Base-by-base conservation (phyloP, 2,113 vertebrate genomes). In the Poicephalus gulielmi region DNA sequence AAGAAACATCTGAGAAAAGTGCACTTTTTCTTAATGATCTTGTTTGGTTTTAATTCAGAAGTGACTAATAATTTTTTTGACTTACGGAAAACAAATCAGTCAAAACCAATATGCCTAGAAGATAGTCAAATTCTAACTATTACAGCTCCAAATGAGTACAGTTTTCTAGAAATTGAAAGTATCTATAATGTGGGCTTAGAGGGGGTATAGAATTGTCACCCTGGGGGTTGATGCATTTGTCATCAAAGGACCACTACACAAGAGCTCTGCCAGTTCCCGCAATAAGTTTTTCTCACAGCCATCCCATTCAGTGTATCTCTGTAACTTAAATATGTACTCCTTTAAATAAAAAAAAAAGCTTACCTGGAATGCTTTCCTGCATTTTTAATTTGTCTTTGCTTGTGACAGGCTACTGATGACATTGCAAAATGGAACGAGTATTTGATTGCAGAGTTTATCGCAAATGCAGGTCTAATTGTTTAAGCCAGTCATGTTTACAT, bases 401-500 rank as follows among this genome's bases (percentile, higher is more conserved):
- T 39, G 1, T 95, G 66, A 92, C 39, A 92, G 88, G 74, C 92
- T 94, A 55, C 69, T 91, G 91, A 93, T 94, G 76, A 88, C 80
- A 76, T 35, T 88, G 83, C 88, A 86, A 82, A 92, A 88, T 91
- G 39, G 94, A 88, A 96, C 90, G 64, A 96, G 82, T 96, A 88
- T 86, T 93, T 95, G 94, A 93, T 97, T 96, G 86, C 83, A 64
- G 64, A 70, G 25, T 83, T 95, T 68, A 33, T 88, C 82, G 71
- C 74, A 92, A 92, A 86, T 84, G 69, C 80, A 71, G 60, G 24
- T 79, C 76, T 92, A 86, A 88, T 93, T 95, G 80, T 62, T 90
- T 81, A 78, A 93, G 47, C 66, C 80, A 76, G 30, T 68, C 27
- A 5, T 66, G n/a, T 88, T 93, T 90, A 41, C 57, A 28, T 52